These are phyloP conservation scores for Patella caerulea DNA, from an alignment of 2,888 invertebrate genomes.

Conservation along the genomic window DNA sequence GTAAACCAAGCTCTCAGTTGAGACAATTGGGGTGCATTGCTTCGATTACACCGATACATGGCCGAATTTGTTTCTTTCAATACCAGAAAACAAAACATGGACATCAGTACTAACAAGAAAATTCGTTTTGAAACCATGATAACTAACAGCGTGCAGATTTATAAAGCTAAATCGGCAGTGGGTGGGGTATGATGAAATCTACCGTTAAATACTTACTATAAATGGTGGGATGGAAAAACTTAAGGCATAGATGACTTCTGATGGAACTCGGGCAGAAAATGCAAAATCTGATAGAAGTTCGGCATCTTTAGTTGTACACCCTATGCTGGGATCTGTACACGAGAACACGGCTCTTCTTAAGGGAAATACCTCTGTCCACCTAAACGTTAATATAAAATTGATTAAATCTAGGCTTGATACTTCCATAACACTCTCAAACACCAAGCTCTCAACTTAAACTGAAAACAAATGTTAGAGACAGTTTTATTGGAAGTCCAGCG, in stretches of 20 bases:
- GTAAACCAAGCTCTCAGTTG: too few relatives aligned
- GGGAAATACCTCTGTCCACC: slow-evolving; percentile 57
- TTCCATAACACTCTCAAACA: neutral
- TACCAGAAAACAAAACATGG: too few relatives aligned
- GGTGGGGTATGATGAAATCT: too few relatives aligned
- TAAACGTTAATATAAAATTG: slow-evolving; percentile 28
- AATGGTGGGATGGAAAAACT: slow-evolving; percentile 57
- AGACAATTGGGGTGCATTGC: too few relatives aligned
- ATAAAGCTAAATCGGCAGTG: too few relatives aligned
- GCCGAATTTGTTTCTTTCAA: too few relatives aligned
- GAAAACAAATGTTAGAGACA: too few relatives aligned
- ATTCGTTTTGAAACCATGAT: too few relatives aligned
- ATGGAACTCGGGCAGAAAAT: slow-evolving; percentile 49
- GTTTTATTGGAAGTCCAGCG: neutral
- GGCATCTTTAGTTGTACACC: slow-evolving; percentile 41
- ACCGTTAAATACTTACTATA: slow-evolving; percentile 43
- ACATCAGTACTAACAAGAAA: too few relatives aligned
- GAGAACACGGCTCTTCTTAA: slow-evolving; percentile 53
- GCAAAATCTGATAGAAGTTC: slow-evolving; percentile 48
- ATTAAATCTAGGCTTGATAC: neutral
- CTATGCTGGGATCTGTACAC: slow-evolving; percentile 50
- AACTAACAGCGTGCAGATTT: too few relatives aligned
- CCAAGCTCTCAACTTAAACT: too few relatives aligned
- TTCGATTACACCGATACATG: too few relatives aligned
- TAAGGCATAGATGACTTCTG: slow-evolving; percentile 50